Base-by-base conservation (phyloP, 1,140 invertebrate species). In the Hesperophylax magnus region DNA sequence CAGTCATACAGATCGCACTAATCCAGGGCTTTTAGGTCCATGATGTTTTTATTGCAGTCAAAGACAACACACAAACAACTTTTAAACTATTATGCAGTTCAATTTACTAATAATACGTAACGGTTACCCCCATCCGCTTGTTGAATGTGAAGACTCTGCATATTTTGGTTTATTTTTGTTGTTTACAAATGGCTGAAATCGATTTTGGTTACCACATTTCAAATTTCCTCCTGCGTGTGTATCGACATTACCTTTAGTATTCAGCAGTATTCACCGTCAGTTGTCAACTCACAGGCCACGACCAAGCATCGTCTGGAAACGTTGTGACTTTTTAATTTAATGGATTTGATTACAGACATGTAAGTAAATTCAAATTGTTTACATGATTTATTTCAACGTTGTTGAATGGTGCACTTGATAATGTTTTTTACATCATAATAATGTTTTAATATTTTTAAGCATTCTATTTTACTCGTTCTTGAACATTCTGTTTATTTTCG, bases 101-200 rank as follows among this genome's bases (percentile, higher is more conserved):
- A 27, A 27, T 2, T 5, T 27, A 27, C 27, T 5, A 27, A 27
- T 27, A 27, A 27, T 27, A 27, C 27, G 27, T 2, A 2, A 5
- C 27, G 27, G 27, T 47, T 47, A 14, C 9, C 3, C 39, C 39
- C 14, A 47, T 11, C 6, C 71, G 17, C 47, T 18, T 24, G 2
- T 52, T 20, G 17, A 72, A 72, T 24, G 39, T 75, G 52, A 52
- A 75, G 22, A n/a, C 60, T 78, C 18, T 31, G 77, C 47, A 47
- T 79, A 79, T 79, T 79, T 58, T n/a, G 77, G 65, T 39, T 11
- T 34, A 24, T 20, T 24, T 22, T 71, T 65, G 61, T 78, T 82
- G 81, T 82, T 82, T 82, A 82, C 81, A 78, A 79, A 79, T 79
- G 81, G 81, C 56, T 76, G 77, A 74, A 76, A 82, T 82, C 77